Evolutionary conservation across 2,113 vertebrate species (phyloP).

Genomic region (Daboia siamensis): DNA sequence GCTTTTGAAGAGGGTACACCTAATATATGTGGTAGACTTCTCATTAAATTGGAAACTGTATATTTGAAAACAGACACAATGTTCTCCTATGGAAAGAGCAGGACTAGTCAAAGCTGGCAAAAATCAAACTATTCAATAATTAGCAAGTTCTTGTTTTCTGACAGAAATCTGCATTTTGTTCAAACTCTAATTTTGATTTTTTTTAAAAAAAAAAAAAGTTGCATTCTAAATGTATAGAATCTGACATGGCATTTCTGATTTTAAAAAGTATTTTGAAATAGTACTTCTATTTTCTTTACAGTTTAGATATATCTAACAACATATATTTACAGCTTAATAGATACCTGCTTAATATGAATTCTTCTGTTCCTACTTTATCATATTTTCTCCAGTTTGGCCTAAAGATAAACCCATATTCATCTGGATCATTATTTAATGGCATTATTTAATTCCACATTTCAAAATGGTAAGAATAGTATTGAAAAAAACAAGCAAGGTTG

Average conservation of each 20-base stretch:
- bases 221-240: not conserved
- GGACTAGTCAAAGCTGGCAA: slow-evolving; percentile 29
- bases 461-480: not conserved
- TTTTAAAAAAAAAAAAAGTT: not conserved
- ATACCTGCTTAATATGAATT: not conserved
- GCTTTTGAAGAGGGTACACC: slow-evolving; percentile 7
- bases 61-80: slow-evolving; percentile 14
- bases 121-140: slow-evolving; percentile 42
- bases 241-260: not conserved
- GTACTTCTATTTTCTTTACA: not conserved
- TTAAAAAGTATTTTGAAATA: not conserved
- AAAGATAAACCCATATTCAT: not conserved
- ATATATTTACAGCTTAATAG: not conserved
- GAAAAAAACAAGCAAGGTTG: not conserved
- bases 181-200: not conserved
- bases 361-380: not conserved
- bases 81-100: slow-evolving; percentile 30
- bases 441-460: not conserved
- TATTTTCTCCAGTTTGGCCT: not conserved
- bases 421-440: not conserved
- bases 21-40: slow-evolving; percentile 38
- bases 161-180: not conserved
- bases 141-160: slow-evolving; percentile 39
- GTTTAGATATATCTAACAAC: not conserved
- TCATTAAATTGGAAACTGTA: slow-evolving; percentile 40